phyloP scores from a whole-genome alignment of 2,113 vertebrate genomes.

The Excalfactoria chinensis region DNA sequence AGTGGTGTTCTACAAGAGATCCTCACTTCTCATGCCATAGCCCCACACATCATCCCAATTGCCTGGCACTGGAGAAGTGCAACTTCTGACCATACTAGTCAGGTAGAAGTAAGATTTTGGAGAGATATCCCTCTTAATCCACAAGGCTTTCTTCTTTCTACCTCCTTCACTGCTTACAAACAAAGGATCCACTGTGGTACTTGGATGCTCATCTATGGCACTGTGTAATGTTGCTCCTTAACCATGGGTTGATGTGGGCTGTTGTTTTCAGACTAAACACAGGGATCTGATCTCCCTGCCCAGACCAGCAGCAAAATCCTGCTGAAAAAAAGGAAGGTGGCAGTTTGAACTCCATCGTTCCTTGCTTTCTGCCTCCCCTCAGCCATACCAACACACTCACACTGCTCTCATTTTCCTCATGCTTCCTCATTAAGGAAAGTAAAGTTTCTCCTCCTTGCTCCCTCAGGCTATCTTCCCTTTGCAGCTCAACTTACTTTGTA shows the following conservation, averaged over 20 bases:
- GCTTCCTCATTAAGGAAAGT: conserved; percentile 16
- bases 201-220: not conserved
- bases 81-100: not conserved
- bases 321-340: not conserved
- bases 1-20: not conserved
- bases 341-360: not conserved
- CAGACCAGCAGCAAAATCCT: not conserved
- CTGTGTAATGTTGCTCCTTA: not conserved
- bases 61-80: not conserved
- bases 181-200: not conserved
- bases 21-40: not conserved
- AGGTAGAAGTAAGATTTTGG: not conserved
- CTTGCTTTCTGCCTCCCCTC: not conserved
- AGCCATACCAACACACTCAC: not conserved
- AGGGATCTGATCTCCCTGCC: not conserved
- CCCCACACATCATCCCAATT: not conserved
- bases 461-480: conserved; percentile 21
- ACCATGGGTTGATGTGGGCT: not conserved
- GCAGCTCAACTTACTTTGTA: not conserved
- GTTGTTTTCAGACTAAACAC: not conserved
- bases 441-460: not conserved
- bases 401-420: not conserved
- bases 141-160: not conserved
- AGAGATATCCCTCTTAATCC: not conserved
- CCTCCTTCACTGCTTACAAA: not conserved